Evolutionary conservation across 2,888 invertebrate species (phyloP).

Genomic region (Agelastica alni): DNA sequence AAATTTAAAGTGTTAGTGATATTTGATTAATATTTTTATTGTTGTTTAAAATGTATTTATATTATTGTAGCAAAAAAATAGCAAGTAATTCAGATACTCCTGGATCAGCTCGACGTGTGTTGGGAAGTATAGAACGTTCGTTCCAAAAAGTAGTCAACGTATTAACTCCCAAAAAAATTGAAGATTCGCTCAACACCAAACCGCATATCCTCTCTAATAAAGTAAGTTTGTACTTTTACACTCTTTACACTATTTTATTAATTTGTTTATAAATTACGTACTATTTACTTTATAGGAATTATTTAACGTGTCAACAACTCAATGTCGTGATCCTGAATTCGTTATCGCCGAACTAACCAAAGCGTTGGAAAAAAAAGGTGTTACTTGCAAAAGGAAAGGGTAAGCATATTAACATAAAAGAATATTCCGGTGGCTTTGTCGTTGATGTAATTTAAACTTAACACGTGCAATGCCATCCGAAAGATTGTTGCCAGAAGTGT

Average conservation of each 20-base stretch:
- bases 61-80: slow-evolving; percentile 22
- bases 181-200: slow-evolving; percentile 43
- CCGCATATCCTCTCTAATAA: slow-evolving; percentile 59
- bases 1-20: too few species aligned
- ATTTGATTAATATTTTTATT: too few species aligned
- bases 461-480: too few species aligned
- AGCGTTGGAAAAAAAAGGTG: slow-evolving; percentile 66
- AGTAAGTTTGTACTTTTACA: slow-evolving; percentile 46
- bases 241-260: not conserved
- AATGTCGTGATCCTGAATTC: slow-evolving; percentile 66
- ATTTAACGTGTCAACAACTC: slow-evolving; percentile 74
- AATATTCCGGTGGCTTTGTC: too few species aligned
- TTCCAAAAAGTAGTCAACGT: slow-evolving; percentile 69
- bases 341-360: slow-evolving; percentile 65
- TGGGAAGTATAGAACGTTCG: slow-evolving; percentile 73
- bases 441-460: too few species aligned
- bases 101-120: slow-evolving; percentile 63
- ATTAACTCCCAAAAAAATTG: slow-evolving; percentile 65
- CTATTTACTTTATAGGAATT: slow-evolving; percentile 58
- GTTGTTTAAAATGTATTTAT: too few species aligned
- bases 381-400: slow-evolving; percentile 69
- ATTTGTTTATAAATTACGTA: not conserved
- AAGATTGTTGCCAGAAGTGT: too few species aligned
- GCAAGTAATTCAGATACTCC: slow-evolving; percentile 47
- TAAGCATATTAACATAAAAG: slow-evolving; percentile 57